These are phyloP conservation scores for Colossoma macropomum DNA, from an alignment of 2,113 vertebrate species.

Conservation along the genomic window DNA sequence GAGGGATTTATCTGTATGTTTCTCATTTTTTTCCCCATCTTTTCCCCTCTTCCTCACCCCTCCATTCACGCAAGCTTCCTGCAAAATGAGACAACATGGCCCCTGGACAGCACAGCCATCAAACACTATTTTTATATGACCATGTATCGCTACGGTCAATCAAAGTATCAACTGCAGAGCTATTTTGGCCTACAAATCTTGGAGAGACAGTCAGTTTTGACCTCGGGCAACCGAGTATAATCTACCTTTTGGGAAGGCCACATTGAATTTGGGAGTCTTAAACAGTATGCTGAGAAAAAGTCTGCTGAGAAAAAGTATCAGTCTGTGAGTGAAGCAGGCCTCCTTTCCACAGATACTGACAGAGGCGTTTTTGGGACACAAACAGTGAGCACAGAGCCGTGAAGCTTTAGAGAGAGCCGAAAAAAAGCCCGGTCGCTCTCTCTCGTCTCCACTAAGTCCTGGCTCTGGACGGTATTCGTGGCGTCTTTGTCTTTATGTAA, in stretches of 20 bases:
- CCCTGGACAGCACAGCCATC: constrained; percentile 60
- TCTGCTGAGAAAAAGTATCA: constrained; percentile 58
- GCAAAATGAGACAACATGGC: constrained; percentile 64
- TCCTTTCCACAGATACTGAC: constrained; percentile 72
- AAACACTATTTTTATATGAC: constrained; percentile 61
- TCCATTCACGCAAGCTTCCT: constrained; percentile 69
- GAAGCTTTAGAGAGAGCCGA: constrained; percentile 79
- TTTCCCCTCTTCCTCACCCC: constrained; percentile 62
- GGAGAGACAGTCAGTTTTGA: constrained; percentile 14
- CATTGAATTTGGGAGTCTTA: constrained; percentile 59
- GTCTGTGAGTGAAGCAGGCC: constrained; percentile 45
- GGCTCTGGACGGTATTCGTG: constrained; percentile 73
- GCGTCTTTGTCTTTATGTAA: constrained; percentile 84
- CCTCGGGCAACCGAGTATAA: constrained; percentile 19
- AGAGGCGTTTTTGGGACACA: constrained; percentile 76
- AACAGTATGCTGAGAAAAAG: constrained; percentile 51
- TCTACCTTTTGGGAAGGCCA: constrained; percentile 22
- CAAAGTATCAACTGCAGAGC: constrained; percentile 43
- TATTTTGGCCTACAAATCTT: constrained; percentile 23
- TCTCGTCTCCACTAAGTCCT: constrained; percentile 78
- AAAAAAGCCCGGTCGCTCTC: constrained; percentile 70
- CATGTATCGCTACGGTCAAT: constrained; percentile 39
- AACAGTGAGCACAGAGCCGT: constrained; percentile 79
- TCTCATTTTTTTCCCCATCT: constrained; percentile 64
- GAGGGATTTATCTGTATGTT: constrained; percentile 64